Evolutionary conservation across 1,140 invertebrate species (phyloP).

Genomic region (Frieseomelitta varia): DNA sequence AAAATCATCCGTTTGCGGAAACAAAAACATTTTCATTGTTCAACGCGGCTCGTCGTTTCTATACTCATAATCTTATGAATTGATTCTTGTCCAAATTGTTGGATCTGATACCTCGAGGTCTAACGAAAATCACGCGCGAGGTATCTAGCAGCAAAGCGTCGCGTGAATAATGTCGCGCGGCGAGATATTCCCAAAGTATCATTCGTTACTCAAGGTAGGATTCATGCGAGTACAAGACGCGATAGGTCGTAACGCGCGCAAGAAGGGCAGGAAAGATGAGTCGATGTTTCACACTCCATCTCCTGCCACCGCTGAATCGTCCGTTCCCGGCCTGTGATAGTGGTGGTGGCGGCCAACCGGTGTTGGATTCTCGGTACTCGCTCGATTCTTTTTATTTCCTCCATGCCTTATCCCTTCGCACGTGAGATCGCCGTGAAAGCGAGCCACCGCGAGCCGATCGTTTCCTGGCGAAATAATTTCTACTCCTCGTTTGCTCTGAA

Average conservation of each 20-base stretch:
- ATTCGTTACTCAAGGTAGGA: conserved; percentile 40
- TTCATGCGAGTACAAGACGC: conserved; percentile 46
- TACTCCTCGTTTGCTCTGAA: conserved; percentile 33
- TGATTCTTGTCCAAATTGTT: no score
- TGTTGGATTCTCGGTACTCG: conserved; percentile 64
- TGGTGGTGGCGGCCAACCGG: conserved; percentile 56
- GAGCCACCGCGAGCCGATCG: conserved; percentile 49
- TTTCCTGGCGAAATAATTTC: conserved; percentile 68
- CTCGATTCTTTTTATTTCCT: conserved; percentile 56
- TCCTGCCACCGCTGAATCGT: conserved; percentile 69
- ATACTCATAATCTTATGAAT: no score
- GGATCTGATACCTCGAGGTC: no score
- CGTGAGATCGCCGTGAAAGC: conserved; percentile 7
- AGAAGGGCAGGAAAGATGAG: conserved; percentile 66
- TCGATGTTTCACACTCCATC: conserved; percentile 75
- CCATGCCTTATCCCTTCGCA: conserved; percentile 49
- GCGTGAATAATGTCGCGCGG: no score
- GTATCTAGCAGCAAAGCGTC: no score
- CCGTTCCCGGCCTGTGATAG: conserved; percentile 53
- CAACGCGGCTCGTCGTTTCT: no score
- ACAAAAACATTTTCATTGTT: no score
- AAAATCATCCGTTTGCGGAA: no score
- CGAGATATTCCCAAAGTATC: neutral
- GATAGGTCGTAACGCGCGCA: conserved; percentile 60
- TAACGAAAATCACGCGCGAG: no score